A percentile compares a stretch with the other conserved stretches of the same genome.
These are phyloP conservation scores for Ligdia adustata DNA, from an alignment of 2,888 invertebrate genomes.

Conservation along the genomic window DNA sequence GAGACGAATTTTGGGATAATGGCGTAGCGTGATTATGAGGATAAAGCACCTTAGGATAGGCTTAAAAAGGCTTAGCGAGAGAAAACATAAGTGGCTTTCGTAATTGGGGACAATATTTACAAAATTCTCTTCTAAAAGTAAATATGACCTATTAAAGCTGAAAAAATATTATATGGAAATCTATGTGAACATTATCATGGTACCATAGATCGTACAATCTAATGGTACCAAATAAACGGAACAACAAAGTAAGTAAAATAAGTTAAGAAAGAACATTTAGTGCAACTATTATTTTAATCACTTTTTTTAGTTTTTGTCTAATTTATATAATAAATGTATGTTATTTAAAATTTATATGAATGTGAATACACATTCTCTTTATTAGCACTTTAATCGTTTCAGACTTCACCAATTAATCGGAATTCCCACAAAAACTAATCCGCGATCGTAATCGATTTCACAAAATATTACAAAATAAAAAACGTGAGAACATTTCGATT, in stretches of 20 bases:
- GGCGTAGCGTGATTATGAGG: slow-evolving; percentile 55
- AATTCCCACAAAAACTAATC: slow-evolving; percentile 57
- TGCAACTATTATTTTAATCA: no score
- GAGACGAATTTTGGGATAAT: slow-evolving; percentile 81
- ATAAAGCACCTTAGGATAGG: slow-evolving; percentile 33
- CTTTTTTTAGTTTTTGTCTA: neutral
- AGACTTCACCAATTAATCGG: slow-evolving; percentile 27
- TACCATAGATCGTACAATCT: no score
- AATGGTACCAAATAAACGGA: no score
- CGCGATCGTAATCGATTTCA: slow-evolving; percentile 70
- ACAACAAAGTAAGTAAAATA: no score
- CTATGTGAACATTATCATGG: no score
- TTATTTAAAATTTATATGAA: no score
- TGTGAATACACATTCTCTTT: neutral
- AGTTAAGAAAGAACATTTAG: no score
- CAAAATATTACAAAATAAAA: slow-evolving; percentile 71
- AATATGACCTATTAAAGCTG: neutral
- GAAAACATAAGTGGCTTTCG: slow-evolving; percentile 16
- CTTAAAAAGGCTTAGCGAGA: slow-evolving; percentile 31
- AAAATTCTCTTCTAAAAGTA: neutral
- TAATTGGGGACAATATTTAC: slow-evolving; percentile 8
- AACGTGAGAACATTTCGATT: slow-evolving; percentile 76
- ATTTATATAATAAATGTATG: no score
- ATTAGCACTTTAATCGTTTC: no score
- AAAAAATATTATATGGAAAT: neutral